Conservation (phyloP, 1,140 invertebrate genomes). For the Drosophila kikkawai region DNA sequence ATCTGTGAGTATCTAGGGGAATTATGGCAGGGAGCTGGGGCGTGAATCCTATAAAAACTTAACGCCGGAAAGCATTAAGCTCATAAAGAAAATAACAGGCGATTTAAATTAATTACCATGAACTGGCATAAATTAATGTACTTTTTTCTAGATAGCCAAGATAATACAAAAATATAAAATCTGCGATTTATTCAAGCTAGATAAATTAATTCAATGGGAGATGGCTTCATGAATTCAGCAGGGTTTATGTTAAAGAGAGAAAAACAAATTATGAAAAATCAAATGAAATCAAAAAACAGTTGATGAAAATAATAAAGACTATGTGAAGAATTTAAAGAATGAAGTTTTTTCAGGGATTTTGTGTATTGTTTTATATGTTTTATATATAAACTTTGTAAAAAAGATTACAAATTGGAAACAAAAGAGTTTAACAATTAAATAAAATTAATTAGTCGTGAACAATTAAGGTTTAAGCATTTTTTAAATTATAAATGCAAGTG, state of each 20-base stretch:
- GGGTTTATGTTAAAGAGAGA: constrained; percentile 12
- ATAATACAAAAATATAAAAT: constrained; percentile 10
- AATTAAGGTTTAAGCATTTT: background rate
- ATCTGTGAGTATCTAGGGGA: background rate
- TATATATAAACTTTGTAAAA: background rate
- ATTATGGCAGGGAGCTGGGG: background rate
- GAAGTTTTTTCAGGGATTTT: background rate
- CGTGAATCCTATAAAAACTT: constrained; percentile 4
- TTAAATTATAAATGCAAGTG: background rate
- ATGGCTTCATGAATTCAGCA: background rate
- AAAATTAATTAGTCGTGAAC: background rate
- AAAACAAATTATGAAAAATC: background rate
- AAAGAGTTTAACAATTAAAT: background rate
- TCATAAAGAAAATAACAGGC: constrained; percentile 20
- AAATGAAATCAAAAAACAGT: background rate
- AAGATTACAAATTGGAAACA: background rate
- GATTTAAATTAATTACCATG: constrained; percentile 35
- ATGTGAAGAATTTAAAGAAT: constrained; percentile 1
- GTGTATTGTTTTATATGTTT: background rate
- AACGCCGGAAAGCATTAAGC: constrained; percentile 17
- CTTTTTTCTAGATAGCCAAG: background rate
- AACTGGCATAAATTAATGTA: constrained; percentile 1
- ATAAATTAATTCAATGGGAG: constrained; percentile 14
- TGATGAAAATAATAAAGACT: constrained; percentile 3
- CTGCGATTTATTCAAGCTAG: constrained; percentile 1